Evolutionary conservation across 2,113 vertebrate species (phyloP).

Genomic region (Urocynchramus pylzowi): DNA sequence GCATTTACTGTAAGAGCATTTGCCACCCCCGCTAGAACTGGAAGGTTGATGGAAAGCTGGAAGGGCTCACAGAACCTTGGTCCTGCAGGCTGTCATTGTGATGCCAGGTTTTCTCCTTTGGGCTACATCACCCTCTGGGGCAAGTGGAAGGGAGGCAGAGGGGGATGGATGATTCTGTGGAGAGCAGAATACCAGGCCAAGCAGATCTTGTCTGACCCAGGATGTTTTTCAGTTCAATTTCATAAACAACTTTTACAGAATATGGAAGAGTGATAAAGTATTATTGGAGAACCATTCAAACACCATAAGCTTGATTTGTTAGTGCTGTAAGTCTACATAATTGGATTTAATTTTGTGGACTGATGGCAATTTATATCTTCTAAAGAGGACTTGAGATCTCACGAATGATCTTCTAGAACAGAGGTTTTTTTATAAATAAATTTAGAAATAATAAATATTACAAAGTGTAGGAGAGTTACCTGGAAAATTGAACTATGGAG

Average conservation of each 20-base stretch:
- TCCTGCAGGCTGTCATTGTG: background rate
- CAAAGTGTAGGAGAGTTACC: background rate
- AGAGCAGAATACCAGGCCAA: background rate
- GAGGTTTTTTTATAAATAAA: fast-evolving
- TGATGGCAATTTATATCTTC: background rate
- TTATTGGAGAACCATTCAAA: background rate
- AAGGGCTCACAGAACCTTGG: background rate
- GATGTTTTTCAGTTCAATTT: background rate
- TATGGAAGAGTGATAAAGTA: background rate
- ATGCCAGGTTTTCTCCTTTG: background rate
- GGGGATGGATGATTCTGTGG: background rate
- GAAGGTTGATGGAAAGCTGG: background rate
- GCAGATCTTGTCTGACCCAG: background rate
- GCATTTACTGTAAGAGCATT: background rate
- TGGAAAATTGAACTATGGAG: background rate
- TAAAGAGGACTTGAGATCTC: background rate
- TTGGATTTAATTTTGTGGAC: background rate
- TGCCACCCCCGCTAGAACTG: background rate
- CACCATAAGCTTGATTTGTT: background rate
- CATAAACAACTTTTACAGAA: background rate
- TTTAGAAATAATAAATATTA: background rate
- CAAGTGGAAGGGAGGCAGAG: background rate
- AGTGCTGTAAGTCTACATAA: background rate
- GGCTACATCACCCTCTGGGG: background rate
- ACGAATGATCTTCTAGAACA: background rate